Base-by-base conservation (phyloP, 2,888 invertebrate species). In the Lamellibrachia satsuma region DNA sequence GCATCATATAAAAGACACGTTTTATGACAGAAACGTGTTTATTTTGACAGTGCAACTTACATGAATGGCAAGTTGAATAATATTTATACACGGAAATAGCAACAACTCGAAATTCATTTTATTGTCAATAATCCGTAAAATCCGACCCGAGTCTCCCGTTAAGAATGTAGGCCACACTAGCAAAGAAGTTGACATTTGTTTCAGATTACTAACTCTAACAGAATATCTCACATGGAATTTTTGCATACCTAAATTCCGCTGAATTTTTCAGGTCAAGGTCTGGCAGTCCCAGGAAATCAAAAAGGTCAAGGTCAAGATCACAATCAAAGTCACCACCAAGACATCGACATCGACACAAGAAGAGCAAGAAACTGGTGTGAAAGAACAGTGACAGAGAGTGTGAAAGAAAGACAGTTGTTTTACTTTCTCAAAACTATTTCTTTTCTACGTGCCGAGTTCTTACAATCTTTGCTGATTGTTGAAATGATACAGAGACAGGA, bases 261-360 rank as follows among this genome's bases (percentile, higher is more conserved):
- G 1, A 75, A 75, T 75, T 90, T 90, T 94, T 93, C 92, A 95
- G 95, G 92, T 95, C 95, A 39, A 94, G 94, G 51, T 94, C 95
- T 39, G 94, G 94, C 60, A 96, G 95, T 93, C 96, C 96, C 22
- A 95, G 95, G 93, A 93, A 95, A 92, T 93, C 94, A 60, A 95
- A 95, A 94, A 94, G 95, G 93, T 91, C 93, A 39, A 94, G 94
- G 60, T 93, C 93, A 92, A 93, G 94, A 92, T 95, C 95, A 90
- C 91, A 92, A 91, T 95, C 95, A 9, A 93, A 94, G 91, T 95
- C 95, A 93, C 95, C 95, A 52, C 93, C 93, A n/a, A 93, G 95
- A 57, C 95, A 95, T 92, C 93, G 94, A 91, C 95, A 95, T 92
- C 95, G 95, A 93, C 95, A 95, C 94, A 95, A 95, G 93, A 95